Evolutionary conservation across 2,113 vertebrate genomes (phyloP).

Genomic region (Strigops habroptila): DNA sequence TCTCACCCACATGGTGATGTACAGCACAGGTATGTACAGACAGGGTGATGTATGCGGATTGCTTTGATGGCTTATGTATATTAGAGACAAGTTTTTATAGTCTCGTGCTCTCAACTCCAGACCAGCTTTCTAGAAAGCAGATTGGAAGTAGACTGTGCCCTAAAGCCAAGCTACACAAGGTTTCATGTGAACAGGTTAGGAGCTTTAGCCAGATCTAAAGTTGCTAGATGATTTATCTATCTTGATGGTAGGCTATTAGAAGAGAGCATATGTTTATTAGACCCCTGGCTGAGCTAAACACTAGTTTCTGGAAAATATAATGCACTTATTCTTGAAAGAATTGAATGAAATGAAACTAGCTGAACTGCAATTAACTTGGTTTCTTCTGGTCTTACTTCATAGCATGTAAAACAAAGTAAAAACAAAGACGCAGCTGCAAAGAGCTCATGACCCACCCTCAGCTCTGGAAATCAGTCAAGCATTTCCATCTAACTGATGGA

Average conservation of each 20-base stretch:
- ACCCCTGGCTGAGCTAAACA: not conserved
- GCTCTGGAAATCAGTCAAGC: not conserved
- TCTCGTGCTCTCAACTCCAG: not conserved
- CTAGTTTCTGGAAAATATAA: not conserved
- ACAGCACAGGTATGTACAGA: not conserved
- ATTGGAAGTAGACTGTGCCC: not conserved
- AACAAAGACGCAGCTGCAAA: not conserved
- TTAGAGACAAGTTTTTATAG: conserved; percentile 6
- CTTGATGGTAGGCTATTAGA: not conserved
- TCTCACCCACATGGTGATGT: not conserved
- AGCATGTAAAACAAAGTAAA: not conserved
- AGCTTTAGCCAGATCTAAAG: not conserved
- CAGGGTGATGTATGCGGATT: not conserved
- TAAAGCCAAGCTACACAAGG: not conserved
- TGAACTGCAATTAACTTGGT: not conserved
- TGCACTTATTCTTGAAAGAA: not conserved
- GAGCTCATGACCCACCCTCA: not conserved
- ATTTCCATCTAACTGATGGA: not conserved
- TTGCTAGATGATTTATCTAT: not conserved
- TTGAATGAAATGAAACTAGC: not conserved
- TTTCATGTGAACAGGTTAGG: not conserved
- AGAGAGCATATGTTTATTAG: not conserved
- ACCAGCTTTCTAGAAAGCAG: not conserved
- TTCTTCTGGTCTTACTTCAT: conserved; percentile 17
- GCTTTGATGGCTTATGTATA: conserved; percentile 5